A percentile compares a stretch with the other conserved stretches of the same genome.
phyloP scores from a whole-genome alignment of 2,888 invertebrate genomes.

The Caenorhabditis sp. region DNA sequence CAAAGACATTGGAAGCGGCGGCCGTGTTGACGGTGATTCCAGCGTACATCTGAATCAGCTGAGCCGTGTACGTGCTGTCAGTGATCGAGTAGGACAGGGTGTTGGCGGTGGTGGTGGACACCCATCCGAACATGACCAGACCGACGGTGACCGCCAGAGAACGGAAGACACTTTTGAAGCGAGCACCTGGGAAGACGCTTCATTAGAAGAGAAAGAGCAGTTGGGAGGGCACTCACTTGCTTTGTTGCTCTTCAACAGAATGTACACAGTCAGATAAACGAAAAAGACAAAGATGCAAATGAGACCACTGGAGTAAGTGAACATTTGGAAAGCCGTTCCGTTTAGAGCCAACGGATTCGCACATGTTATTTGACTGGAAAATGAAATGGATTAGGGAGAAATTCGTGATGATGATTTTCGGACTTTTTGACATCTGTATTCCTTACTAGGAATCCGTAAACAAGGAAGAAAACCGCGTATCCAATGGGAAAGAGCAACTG shows the following conservation, averaged over 20 bases:
- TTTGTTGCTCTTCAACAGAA: slow-evolving; percentile 49
- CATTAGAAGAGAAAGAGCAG: background rate
- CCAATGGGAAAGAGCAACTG: slow-evolving; percentile 51
- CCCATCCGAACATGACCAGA: slow-evolving; percentile 60
- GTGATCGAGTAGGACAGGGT: slow-evolving; percentile 46
- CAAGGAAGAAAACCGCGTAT: slow-evolving; percentile 49
- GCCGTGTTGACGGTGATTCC: slow-evolving; percentile 62
- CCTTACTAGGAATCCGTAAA: slow-evolving; percentile 33
- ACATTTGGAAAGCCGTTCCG: slow-evolving; percentile 51
- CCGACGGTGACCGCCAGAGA: slow-evolving; percentile 60
- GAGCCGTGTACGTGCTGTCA: slow-evolving; percentile 22
- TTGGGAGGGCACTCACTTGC: slow-evolving; percentile 36
- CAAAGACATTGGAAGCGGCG: slow-evolving; percentile 57
- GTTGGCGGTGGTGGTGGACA: slow-evolving; percentile 51
- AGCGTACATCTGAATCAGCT: slow-evolving; percentile 61
- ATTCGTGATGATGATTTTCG: background rate
- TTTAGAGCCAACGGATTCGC: slow-evolving; percentile 54
- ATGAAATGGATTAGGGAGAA: background rate
- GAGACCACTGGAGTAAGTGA: slow-evolving; percentile 55
- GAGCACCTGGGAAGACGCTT: slow-evolving; percentile 21
- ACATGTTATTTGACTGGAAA: slow-evolving; percentile 55
- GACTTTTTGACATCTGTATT: slow-evolving; percentile 39
- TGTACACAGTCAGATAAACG: slow-evolving; percentile 45
- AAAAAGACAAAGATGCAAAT: slow-evolving; percentile 49
- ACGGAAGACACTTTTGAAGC: slow-evolving; percentile 60